Percentiles rank a stretch among this genome's conserved stretches.
These are phyloP conservation scores for Oscheius sp. DNA, from an alignment of 1,140 invertebrate species.

Conservation along the genomic window DNA sequence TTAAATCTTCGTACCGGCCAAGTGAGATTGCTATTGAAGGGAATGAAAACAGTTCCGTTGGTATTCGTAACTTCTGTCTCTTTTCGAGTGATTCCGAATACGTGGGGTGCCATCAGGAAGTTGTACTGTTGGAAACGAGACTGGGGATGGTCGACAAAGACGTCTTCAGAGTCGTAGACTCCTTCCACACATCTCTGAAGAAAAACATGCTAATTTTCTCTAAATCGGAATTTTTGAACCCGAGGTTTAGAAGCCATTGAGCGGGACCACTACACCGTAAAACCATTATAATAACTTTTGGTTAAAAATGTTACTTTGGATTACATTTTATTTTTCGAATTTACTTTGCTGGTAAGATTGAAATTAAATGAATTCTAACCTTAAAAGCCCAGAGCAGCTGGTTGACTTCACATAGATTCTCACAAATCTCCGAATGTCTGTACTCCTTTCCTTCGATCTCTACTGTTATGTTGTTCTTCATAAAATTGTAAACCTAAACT, in stretches of 20 bases:
- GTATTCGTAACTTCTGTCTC: background rate
- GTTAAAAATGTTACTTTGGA: background rate
- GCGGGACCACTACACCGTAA: background rate
- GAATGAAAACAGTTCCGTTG: conserved; percentile 8
- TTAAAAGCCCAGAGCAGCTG: conserved; percentile 9
- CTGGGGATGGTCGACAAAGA: conserved; percentile 30
- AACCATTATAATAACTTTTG: conserved; percentile 7
- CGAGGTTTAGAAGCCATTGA: background rate
- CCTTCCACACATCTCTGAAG: conserved; percentile 30
- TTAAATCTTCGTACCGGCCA: background rate
- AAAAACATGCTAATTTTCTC: background rate
- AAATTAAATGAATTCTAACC: conserved; percentile 8
- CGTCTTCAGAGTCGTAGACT: conserved; percentile 21
- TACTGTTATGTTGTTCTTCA: conserved; percentile 18
- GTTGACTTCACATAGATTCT: conserved; percentile 19
- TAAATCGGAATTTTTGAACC: background rate
- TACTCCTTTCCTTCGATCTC: conserved; percentile 14
- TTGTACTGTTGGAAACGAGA: conserved; percentile 13
- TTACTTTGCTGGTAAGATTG: background rate
- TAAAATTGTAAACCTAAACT: conserved; percentile 21
- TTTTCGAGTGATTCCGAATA: conserved; percentile 27
- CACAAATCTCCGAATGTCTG: conserved; percentile 19
- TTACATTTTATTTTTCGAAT: conserved; percentile 4
- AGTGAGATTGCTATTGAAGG: background rate
- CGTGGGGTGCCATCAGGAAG: conserved; percentile 25